A percentile compares a stretch with the other conserved stretches of the same genome.
Conservation (phyloP, 2,113 vertebrate species). For the Cyprinus carpio region DNA sequence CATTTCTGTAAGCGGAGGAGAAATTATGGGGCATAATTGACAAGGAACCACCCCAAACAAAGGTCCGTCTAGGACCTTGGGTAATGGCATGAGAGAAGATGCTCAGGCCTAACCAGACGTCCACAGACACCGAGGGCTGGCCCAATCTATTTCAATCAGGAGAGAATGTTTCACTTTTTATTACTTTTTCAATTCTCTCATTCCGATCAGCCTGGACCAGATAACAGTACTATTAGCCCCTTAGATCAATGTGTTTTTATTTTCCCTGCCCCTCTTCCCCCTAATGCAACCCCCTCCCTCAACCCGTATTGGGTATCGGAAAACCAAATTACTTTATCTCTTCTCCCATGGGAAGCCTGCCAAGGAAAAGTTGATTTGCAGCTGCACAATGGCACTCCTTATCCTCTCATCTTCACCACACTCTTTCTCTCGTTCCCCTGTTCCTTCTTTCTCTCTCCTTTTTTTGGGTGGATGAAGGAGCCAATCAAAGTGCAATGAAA, state of each 20-base stretch:
- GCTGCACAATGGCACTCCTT: slow-evolving; percentile 54
- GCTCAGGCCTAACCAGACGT: not conserved
- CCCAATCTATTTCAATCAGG: slow-evolving; percentile 51
- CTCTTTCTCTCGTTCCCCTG: not conserved
- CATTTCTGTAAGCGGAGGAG: slow-evolving; percentile 45
- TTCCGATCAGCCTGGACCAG: slow-evolving; percentile 44
- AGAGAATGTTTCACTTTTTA: slow-evolving; percentile 53
- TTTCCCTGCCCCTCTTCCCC: slow-evolving; percentile 40
- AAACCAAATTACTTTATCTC: slow-evolving; percentile 59
- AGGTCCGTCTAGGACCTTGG: not conserved
- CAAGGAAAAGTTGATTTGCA: slow-evolving; percentile 61
- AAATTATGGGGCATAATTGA: slow-evolving; percentile 51
- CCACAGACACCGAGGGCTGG: slow-evolving; percentile 10
- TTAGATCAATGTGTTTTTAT: slow-evolving; percentile 62
- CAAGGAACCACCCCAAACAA: slow-evolving; percentile 46
- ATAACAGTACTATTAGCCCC: slow-evolving; percentile 58
- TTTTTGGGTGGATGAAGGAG: slow-evolving; percentile 40
- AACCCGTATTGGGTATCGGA: slow-evolving; percentile 57
- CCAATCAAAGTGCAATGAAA: slow-evolving; percentile 48
- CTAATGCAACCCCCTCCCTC: slow-evolving; percentile 20
- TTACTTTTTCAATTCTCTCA: slow-evolving; percentile 54
- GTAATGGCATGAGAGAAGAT: slow-evolving; percentile 13
- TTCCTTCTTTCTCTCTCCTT: not conserved
- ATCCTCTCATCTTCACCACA: slow-evolving; percentile 58
- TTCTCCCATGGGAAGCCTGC: slow-evolving; percentile 48